A percentile compares a stretch with the other conserved stretches of the same genome.
Conservation (phyloP, 2,797 vertebrate species). For the Coilia nasus region DNA sequence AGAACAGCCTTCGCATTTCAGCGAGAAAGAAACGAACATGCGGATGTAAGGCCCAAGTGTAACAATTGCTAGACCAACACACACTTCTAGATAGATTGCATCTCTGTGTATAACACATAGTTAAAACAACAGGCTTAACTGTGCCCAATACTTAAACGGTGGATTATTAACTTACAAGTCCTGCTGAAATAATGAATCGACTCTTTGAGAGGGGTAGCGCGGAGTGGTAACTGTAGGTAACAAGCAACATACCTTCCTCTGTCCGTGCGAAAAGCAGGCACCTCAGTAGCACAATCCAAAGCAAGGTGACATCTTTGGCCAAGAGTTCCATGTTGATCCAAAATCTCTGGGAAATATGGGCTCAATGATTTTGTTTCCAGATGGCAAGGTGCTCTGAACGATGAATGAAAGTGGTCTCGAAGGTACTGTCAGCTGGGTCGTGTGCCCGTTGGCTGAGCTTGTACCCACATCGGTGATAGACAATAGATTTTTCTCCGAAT, state of each 20-base stretch:
- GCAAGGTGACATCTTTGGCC: conserved; percentile 58
- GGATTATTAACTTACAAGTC: background rate
- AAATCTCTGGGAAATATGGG: conserved; percentile 24
- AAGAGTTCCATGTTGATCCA: conserved; percentile 69
- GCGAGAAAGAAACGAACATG: background rate
- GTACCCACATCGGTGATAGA: conserved; percentile 70
- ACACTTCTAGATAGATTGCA: background rate
- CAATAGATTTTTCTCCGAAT: conserved; percentile 44
- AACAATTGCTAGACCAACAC: background rate
- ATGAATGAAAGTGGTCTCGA: conserved; percentile 43
- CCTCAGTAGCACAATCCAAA: conserved; percentile 65
- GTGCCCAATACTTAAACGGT: background rate
- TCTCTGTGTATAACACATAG: background rate
- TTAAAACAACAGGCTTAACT: background rate
- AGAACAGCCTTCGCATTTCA: background rate
- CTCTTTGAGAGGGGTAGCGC: background rate
- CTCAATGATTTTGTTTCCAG: conserved; percentile 8
- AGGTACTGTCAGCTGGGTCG: conserved; percentile 66
- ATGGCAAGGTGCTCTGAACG: conserved; percentile 34
- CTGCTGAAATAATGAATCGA: background rate
- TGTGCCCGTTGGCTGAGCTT: conserved; percentile 61
- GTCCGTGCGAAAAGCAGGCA: conserved; percentile 62
- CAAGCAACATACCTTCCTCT: conserved; percentile 74
- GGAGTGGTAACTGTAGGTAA: background rate
- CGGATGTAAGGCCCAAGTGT: background rate